Evolutionary conservation across 2,113 vertebrate genomes (phyloP).

Genomic region (Myotis davidii): DNA sequence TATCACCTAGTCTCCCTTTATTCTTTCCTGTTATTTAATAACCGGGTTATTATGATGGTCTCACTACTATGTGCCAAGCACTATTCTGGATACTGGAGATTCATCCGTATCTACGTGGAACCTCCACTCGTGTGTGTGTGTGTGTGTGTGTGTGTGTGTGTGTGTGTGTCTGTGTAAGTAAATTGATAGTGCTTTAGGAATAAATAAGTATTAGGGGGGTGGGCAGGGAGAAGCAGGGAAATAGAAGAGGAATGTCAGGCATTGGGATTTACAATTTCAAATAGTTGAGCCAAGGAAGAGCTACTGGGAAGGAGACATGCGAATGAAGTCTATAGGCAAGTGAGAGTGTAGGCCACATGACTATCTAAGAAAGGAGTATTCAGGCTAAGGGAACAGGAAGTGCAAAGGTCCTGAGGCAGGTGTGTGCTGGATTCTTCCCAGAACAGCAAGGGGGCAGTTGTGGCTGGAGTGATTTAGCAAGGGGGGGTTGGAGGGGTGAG

Average conservation of each 20-base stretch:
- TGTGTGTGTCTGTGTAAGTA: no score
- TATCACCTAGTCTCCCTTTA: no score
- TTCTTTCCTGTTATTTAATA: no score
- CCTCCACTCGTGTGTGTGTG: no score
- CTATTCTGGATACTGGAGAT: not conserved
- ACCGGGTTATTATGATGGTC: no score
- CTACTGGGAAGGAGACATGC: not conserved
- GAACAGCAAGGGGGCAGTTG: not conserved
- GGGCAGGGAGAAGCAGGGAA: not conserved
- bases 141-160: no score
- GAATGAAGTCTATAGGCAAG: not conserved
- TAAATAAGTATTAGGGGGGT: not conserved
- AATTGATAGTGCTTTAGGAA: not conserved
- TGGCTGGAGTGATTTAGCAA: not conserved
- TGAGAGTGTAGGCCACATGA: no score
- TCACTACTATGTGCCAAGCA: not conserved
- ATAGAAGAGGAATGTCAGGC: not conserved
- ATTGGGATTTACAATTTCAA: not conserved
- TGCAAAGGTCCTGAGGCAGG: not conserved
- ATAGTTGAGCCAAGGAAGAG: not conserved
- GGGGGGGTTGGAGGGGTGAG: not conserved
- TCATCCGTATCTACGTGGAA: not conserved
- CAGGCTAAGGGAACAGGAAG: not conserved
- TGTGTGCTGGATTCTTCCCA: not conserved
- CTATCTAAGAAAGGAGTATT: not conserved